Evolutionary conservation across 2,888 invertebrate species (phyloP), one percentile per base, ranked within the genome.

Genomic region (Ophonus ardosiacus): DNA sequence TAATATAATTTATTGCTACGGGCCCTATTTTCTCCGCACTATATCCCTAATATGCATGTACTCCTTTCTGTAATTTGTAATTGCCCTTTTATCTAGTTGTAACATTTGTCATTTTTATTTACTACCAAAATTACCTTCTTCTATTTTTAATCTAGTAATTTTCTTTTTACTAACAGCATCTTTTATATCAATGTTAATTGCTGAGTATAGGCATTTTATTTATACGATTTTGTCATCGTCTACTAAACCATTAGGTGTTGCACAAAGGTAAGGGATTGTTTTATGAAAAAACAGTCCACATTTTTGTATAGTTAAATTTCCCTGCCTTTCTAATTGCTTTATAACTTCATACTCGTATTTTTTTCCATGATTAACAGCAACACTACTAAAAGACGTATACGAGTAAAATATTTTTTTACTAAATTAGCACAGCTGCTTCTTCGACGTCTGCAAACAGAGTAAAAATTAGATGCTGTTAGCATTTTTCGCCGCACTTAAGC

Each of bases 241-340:
- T 56, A 81, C 59, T 17, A 86, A 13, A 81, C 86, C 86, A 86
- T 86, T 86, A 17, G 86, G 65, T 51, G 85, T 7, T 82, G 86
- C 21, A 21, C 21, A 1, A 21, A 21, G 21, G 21, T 21, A 2
- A 21, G 21, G 21, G 21, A 21, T 21, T 21, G 21, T 21, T 21
- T 13, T 56, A 63, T 86, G 84, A 31, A 86, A 78, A 38, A 86
- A 86, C 56, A 21, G 3, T 10, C 86, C 86, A 81, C 86, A 86
- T 17, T 79, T 61, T 86, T 81, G 13, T 13, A 86, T 86, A 82
- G 61, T 79, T 18, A 31, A 40, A 65, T 56, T 15, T 15, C 17
- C 15, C 61, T 80, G 59, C 7, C 1, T 10, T 63, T 40, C 13
- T 4, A 24, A 21, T 8, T 10, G 31, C 24, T 17, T 7, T 8